Conservation (phyloP, 2,113 vertebrate genomes). For the Pangasianodon gigas region DNA sequence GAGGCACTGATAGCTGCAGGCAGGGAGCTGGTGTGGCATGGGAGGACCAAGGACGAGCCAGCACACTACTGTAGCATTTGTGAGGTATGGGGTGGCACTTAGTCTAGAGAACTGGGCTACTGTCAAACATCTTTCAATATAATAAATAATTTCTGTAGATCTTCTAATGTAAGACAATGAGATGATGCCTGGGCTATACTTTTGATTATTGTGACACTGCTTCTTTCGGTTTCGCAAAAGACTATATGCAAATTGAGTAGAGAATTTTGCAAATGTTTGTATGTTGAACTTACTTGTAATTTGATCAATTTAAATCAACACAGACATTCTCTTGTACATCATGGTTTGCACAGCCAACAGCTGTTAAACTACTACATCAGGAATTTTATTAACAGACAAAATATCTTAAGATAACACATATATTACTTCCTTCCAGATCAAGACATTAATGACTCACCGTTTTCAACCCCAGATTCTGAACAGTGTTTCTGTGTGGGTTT, state of each 20-base stretch:
- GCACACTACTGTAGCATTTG: conserved; percentile 99
- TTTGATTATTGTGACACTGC: neutral
- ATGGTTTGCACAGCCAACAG: neutral
- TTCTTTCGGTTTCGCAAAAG: neutral
- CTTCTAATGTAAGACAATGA: neutral
- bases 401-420: neutral
- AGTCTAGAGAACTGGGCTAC: neutral
- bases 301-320: neutral
- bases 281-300: neutral
- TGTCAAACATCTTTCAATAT: neutral
- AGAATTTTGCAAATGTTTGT: neutral
- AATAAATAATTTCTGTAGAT: neutral
- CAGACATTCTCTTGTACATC: neutral
- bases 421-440: neutral
- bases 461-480: neutral
- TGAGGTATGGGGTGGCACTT: conserved; percentile 78
- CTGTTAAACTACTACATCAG: neutral
- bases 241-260: neutral
- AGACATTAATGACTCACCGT: neutral
- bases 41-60: conserved; percentile 89
- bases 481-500: neutral
- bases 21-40: conserved; percentile 91
- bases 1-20: conserved; percentile 87
- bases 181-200: neutral
- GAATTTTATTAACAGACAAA: neutral